These are phyloP conservation scores for Hyposoter didymator DNA, from an alignment of 2,888 invertebrate genomes.

Conservation along the genomic window DNA sequence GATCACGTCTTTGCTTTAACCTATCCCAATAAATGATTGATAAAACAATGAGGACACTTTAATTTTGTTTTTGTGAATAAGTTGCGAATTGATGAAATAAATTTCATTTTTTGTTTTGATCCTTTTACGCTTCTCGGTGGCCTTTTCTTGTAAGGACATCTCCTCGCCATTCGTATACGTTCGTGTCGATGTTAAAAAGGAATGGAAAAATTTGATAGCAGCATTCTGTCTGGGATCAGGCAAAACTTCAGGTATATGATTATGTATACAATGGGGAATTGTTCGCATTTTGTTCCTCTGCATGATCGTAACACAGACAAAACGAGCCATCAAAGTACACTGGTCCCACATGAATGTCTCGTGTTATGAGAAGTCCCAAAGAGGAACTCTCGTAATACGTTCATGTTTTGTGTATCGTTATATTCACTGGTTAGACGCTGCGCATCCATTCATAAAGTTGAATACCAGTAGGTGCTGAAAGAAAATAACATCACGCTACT, in stretches of 20 bases:
- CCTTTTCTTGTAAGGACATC: not conserved
- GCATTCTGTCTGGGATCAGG: not conserved
- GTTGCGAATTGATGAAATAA: not conserved
- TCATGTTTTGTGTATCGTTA: slow-evolving; percentile 10
- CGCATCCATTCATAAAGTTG: slow-evolving; percentile 55
- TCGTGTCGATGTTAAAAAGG: not conserved
- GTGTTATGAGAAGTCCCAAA: slow-evolving; percentile 10
- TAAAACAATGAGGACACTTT: not conserved
- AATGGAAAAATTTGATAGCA: not conserved
- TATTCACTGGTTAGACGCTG: slow-evolving; percentile 26
- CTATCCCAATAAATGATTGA: slow-evolving; percentile 11
- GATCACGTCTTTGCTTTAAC: slow-evolving; percentile 10
- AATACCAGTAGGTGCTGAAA: slow-evolving; percentile 58
- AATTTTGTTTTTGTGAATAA: not conserved
- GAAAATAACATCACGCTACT: slow-evolving; percentile 21
- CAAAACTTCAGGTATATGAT: not conserved
- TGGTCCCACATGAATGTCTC: slow-evolving; percentile 56
- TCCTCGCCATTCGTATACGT: not conserved
- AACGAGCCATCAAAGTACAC: slow-evolving; percentile 34
- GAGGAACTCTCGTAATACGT: slow-evolving; percentile 13
- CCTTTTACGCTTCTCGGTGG: not conserved
- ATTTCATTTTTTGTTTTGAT: not conserved
- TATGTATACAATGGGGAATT: slow-evolving; percentile 5
- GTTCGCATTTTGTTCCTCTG: slow-evolving; percentile 37
- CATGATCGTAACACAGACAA: slow-evolving; percentile 19